phyloP scores from a whole-genome alignment of 2,888 invertebrate genomes.

The Agrenia bidenticulata region DNA sequence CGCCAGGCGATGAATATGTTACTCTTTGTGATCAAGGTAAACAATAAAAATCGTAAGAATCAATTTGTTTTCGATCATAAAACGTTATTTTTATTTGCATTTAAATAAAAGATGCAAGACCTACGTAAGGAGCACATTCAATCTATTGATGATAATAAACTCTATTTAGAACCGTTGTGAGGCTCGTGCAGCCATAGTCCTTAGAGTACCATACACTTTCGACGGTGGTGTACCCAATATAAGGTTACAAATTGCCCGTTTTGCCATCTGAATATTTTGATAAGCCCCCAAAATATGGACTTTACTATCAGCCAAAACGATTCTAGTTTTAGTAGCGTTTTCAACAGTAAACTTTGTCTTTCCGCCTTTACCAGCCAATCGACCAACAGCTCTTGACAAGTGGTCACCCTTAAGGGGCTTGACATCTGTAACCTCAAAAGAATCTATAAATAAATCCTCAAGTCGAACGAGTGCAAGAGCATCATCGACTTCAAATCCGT shows the following conservation, averaged over 20 bases:
- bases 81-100: no score
- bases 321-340: slow-evolving; percentile 96
- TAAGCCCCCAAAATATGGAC: slow-evolving; percentile 96
- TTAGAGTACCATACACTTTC: slow-evolving; percentile 93
- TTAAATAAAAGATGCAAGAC: no score
- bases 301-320: slow-evolving; percentile 93
- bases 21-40: no score
- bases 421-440: slow-evolving; percentile 95
- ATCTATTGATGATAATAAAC: no score
- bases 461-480: slow-evolving; percentile 88
- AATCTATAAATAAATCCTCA: slow-evolving; percentile 95
- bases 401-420: slow-evolving; percentile 95
- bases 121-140: no score
- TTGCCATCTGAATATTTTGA: slow-evolving; percentile 91
- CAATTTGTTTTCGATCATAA: no score
- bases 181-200: slow-evolving; percentile 79
- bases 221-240: slow-evolving; percentile 96
- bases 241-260: slow-evolving; percentile 91
- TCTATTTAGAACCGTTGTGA: slow-evolving; percentile 80
- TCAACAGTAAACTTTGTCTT: slow-evolving; percentile 97
- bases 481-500: slow-evolving; percentile 96
- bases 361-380: slow-evolving; percentile 95
- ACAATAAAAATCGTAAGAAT: no score
- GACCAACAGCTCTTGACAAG: slow-evolving; percentile 91
- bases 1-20: no score